phyloP scores from a whole-genome alignment of 2,797 vertebrate genomes.

The Rallus crepitans region DNA sequence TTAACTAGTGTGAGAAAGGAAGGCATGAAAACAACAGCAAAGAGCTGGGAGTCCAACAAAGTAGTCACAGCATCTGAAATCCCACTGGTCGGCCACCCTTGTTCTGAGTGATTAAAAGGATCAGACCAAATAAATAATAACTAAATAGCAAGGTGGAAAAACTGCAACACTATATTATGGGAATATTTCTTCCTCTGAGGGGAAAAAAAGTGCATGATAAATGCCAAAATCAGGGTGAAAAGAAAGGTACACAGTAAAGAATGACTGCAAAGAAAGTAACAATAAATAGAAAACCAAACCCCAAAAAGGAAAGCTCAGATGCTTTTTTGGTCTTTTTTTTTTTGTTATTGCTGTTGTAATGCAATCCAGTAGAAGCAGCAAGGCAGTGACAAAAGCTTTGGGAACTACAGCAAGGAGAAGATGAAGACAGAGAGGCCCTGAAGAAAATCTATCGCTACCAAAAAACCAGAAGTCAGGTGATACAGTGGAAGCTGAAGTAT shows the following conservation, averaged over 20 bases:
- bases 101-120: neutral
- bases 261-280: neutral
- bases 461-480: constrained; percentile 2
- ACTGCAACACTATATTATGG: neutral
- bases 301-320: neutral
- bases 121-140: neutral
- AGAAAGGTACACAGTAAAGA: neutral
- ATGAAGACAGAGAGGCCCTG: neutral
- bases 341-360: neutral
- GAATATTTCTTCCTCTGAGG: neutral
- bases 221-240: neutral
- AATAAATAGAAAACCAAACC: neutral
- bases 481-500: neutral
- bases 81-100: neutral
- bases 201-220: neutral
- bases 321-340: too few relatives aligned
- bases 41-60: neutral
- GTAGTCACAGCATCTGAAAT: neutral
- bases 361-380: neutral
- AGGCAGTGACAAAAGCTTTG: neutral
- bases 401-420: neutral
- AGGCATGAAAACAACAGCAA: neutral
- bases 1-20: neutral
- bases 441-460: neutral
- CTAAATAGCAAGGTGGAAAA: neutral